A percentile compares a stretch with the other conserved stretches of the same genome.
phyloP scores from a whole-genome alignment of 2,113 vertebrate species.

The Muntiacus muntjak region DNA sequence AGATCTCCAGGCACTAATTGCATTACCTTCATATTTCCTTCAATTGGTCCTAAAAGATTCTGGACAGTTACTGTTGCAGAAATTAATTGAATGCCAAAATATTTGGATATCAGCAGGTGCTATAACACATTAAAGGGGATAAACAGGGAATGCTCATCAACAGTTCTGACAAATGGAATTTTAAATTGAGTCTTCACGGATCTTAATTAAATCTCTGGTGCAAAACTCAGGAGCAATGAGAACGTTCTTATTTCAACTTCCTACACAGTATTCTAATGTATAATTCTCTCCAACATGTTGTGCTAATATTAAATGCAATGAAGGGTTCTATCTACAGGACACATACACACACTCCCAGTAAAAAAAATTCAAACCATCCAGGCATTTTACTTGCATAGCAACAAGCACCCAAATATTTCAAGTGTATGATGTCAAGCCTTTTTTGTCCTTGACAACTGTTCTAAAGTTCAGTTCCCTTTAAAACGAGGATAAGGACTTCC shows the following conservation, averaged over 20 bases:
- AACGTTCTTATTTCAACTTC: neutral
- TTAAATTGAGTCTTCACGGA: neutral
- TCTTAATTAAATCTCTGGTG: constrained; percentile 37
- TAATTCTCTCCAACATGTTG: neutral
- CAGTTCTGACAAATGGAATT: neutral
- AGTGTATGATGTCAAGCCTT: neutral
- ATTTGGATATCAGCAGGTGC: constrained; percentile 18
- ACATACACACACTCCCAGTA: neutral
- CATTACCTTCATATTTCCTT: neutral
- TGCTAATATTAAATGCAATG: neutral
- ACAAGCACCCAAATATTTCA: neutral
- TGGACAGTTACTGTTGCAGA: neutral
- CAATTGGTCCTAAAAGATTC: neutral
- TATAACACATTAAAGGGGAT: neutral
- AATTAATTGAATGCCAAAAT: constrained; percentile 21
- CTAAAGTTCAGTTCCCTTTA: neutral
- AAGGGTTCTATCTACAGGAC: neutral
- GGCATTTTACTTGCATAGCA: neutral
- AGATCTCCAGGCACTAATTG: constrained; percentile 5
- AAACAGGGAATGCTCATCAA: neutral
- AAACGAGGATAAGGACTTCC: neutral
- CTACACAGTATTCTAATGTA: neutral
- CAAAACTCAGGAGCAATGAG: neutral
- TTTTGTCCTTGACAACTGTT: neutral
- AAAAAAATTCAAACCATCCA: neutral